Conservation (phyloP, 2,888 invertebrate species). For the Rhyacophila evoluta region DNA sequence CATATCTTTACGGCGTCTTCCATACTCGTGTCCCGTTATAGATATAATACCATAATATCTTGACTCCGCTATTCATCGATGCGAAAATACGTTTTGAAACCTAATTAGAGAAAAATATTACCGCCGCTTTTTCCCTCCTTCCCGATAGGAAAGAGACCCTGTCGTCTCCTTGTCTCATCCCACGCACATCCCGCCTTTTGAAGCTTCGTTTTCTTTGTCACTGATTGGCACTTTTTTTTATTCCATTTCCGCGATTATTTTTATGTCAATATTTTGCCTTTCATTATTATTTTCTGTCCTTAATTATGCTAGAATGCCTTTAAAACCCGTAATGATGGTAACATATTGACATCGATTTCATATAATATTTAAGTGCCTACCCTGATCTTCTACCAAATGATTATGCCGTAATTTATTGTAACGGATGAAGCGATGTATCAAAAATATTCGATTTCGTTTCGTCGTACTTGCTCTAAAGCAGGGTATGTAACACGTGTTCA, state of each 20-base stretch:
- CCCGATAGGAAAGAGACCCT: not conserved
- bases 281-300: not conserved
- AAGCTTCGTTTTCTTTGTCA: not conserved
- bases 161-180: not conserved
- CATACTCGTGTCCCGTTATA: not conserved
- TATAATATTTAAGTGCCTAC: too few species aligned
- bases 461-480: too few species aligned
- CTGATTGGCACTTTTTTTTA: not conserved
- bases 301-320: not conserved
- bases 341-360: too few species aligned
- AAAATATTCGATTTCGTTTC: too few species aligned
- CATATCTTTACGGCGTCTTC: not conserved
- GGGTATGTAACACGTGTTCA: too few species aligned
- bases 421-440: too few species aligned
- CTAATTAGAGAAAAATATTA: constrained; percentile 9
- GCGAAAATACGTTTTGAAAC: constrained; percentile 17
- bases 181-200: not conserved
- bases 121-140: not conserved
- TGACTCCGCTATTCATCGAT: not conserved
- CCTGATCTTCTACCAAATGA: too few species aligned
- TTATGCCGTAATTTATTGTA: too few species aligned
- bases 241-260: constrained; percentile 3
- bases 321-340: too few species aligned
- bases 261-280: not conserved
- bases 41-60: not conserved